Conservation (phyloP, 2,797 vertebrate species). For the Sebastes minor region DNA sequence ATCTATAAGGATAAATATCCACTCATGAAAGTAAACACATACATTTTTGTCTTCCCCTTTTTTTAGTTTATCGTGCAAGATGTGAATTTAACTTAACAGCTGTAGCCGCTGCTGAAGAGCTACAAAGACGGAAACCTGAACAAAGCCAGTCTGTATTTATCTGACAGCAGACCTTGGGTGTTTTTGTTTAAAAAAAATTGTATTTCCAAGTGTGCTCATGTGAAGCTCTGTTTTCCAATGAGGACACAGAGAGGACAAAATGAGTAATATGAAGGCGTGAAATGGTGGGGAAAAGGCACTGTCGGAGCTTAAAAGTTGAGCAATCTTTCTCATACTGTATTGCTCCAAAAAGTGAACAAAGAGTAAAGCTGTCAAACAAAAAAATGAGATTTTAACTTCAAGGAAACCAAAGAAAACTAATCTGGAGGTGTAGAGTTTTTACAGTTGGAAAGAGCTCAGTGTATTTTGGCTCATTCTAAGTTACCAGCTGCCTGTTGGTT, state of each 20-base stretch:
- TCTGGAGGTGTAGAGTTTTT: neutral
- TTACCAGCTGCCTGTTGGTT: neutral
- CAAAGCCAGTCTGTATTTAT: conserved; percentile 28
- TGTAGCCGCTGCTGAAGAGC: neutral
- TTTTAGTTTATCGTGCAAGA: neutral
- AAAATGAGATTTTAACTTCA: neutral
- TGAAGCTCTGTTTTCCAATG: neutral
- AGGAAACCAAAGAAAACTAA: neutral
- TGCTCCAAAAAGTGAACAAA: neutral
- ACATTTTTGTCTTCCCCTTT: neutral
- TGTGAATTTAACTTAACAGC: neutral
- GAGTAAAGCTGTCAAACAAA: neutral
- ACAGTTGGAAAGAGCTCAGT: neutral
- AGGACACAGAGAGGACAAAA: conserved; percentile 11
- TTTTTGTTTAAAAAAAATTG: neutral
- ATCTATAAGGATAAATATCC: neutral
- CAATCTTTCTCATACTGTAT: neutral
- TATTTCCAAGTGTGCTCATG: conserved; percentile 6
- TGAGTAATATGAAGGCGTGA: neutral
- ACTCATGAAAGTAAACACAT: neutral
- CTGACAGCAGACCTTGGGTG: neutral
- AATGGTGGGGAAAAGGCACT: neutral
- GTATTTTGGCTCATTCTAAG: neutral
- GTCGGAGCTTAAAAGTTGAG: neutral
- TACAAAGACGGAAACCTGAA: neutral